phyloP scores from a whole-genome alignment of 2,113 vertebrate species.

The Corythornis vintsioides region DNA sequence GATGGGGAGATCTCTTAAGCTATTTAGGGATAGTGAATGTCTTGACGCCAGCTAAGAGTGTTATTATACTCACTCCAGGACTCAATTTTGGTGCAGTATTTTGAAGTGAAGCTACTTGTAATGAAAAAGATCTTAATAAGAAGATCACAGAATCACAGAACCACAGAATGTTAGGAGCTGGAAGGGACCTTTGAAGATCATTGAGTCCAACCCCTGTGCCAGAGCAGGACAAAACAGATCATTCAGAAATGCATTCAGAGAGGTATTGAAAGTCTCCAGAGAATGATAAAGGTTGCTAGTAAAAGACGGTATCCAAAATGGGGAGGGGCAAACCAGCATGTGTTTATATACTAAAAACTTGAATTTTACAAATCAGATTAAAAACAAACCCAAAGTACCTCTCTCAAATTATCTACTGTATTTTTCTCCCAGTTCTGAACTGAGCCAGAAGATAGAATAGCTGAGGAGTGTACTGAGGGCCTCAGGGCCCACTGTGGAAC shows the following conservation, averaged over 20 bases:
- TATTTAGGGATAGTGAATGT: background rate
- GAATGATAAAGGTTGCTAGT: background rate
- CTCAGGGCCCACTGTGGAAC: background rate
- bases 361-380: background rate
- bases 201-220: too few relatives aligned
- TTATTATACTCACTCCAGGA: background rate
- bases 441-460: background rate
- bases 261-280: too few relatives aligned
- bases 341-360: background rate
- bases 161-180: too few relatives aligned
- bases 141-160: too few relatives aligned
- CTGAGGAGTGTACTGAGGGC: background rate
- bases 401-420: background rate
- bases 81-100: background rate
- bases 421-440: background rate
- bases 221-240: too few relatives aligned
- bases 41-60: background rate
- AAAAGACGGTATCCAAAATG: background rate
- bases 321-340: background rate
- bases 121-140: too few relatives aligned
- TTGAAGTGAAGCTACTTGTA: background rate
- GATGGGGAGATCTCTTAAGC: background rate
- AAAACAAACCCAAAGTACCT: background rate
- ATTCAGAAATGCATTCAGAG: too few relatives aligned
- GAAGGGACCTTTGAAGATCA: too few relatives aligned